These are phyloP conservation scores for Sylvilagus bachmani DNA, from an alignment of 2,113 vertebrate species.

Conservation along the genomic window DNA sequence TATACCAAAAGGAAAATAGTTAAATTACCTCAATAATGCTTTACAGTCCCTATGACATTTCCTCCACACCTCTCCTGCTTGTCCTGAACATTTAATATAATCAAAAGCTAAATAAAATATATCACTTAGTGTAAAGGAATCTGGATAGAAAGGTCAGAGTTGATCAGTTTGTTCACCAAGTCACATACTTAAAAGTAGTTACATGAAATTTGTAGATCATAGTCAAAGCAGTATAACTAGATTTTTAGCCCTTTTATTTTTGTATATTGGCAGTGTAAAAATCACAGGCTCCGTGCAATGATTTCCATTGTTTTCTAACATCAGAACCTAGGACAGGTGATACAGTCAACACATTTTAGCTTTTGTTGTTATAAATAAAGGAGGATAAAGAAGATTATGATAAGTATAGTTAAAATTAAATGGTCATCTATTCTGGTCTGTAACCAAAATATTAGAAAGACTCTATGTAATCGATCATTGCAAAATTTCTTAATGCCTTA, in stretches of 20 bases:
- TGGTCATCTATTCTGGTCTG: not conserved
- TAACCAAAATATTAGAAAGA: not conserved
- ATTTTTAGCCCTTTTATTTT: not conserved
- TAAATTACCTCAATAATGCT: not conserved
- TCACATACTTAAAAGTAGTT: not conserved
- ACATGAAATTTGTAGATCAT: not conserved
- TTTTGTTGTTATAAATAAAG: not conserved
- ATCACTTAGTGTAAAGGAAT: not conserved
- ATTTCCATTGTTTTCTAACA: constrained; percentile 16
- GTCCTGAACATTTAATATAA: not conserved
- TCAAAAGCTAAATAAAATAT: constrained; percentile 7
- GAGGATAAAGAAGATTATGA: not conserved
- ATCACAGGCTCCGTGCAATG: not conserved
- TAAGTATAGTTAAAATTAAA: not conserved
- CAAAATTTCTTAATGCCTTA: not conserved
- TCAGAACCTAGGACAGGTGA: not conserved
- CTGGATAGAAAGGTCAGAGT: not conserved
- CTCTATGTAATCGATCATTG: not conserved
- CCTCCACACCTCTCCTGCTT: not conserved
- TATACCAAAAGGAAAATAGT: constrained; percentile 2
- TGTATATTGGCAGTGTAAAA: not conserved
- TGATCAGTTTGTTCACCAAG: not conserved
- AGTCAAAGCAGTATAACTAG: not conserved
- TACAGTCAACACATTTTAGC: not conserved
- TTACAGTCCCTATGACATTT: not conserved